phyloP scores from a whole-genome alignment of 2,888 invertebrate genomes.

The Eilema griseolum region DNA sequence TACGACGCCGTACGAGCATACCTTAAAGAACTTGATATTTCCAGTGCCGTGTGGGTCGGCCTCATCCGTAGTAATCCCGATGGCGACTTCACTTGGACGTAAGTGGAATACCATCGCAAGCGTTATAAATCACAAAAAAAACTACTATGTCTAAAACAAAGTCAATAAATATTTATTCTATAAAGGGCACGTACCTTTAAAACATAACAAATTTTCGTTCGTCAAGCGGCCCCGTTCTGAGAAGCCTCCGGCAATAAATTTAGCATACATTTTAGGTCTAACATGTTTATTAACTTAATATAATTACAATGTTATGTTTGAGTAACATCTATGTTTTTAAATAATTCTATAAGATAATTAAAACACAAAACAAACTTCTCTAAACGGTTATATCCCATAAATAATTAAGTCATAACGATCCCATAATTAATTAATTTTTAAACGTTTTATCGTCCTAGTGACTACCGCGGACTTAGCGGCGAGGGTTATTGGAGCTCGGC shows the following conservation, averaged over 20 bases:
- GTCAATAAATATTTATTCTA: too few species aligned
- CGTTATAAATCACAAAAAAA: too few species aligned
- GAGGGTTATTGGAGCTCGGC: slow-evolving; percentile 93
- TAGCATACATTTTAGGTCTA: too few species aligned
- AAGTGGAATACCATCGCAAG: slow-evolving; percentile 75
- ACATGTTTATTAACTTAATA: too few species aligned
- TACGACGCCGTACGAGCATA: slow-evolving; percentile 93
- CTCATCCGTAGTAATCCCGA: slow-evolving; percentile 91
- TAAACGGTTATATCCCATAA: background rate
- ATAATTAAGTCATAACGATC: background rate
- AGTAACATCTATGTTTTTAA: background rate
- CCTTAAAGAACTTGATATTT: slow-evolving; percentile 92
- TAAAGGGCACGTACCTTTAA: too few species aligned
- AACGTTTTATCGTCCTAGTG: slow-evolving; percentile 68
- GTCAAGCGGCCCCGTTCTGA: too few species aligned
- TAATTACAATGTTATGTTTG: too few species aligned
- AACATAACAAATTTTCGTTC: too few species aligned
- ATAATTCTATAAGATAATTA: background rate
- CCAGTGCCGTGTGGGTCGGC: slow-evolving; percentile 93
- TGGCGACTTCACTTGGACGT: slow-evolving; percentile 93
- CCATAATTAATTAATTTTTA: background rate
- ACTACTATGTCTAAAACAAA: too few species aligned
- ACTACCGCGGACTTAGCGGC: slow-evolving; percentile 87
- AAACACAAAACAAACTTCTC: background rate
- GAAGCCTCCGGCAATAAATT: too few species aligned